Base-by-base conservation (phyloP, 2,797 vertebrate genomes). In the Pseudopleuronectes americanus region DNA sequence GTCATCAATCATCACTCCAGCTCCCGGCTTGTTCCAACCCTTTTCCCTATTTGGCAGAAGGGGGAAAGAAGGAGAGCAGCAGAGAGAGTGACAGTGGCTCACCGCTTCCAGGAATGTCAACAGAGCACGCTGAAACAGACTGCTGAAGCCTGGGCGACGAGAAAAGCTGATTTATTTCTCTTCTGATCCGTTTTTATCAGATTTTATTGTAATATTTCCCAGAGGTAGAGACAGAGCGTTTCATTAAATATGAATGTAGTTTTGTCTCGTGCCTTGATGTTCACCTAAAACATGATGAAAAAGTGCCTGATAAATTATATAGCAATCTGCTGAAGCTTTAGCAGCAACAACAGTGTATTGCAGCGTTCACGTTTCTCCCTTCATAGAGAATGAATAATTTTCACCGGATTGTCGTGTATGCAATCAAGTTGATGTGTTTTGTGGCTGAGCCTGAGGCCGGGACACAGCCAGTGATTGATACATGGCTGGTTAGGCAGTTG, bases 1-100 rank as follows among this genome's bases (percentile, higher is more conserved):
- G 89, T 94, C 94, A 95, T 95, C 93, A 93, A 94, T 95, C 94
- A 95, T 93, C 88, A 88, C 89, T 90, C 87, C 84, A 77, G 91
- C 92, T 91, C 78, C 82, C 68, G 84, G 76, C 87, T 79, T 68
- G 70, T 90, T 91, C 86, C 85, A 93, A 76, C 64, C 86, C 79
- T 83, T 83, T 77, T 66, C 68, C 68, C 69, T 76, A 48, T 83
- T 76, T 83, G 88, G 77, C 82, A 86, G 82, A 71, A 79, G 80
- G 80, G 80, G 86, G 74, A 74, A 74, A 73, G 77, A 57, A 64
- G 51, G 63, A 79, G 70, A 80, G 33, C 59, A 80, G 33, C 59
- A 62, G 76, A 84, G 79, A 79, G 69, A 79, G 69, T 80, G 85
- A 87, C 82, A 79, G 74, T 55, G 65, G 79, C 71, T 71, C 62